Evolutionary conservation across 2,113 vertebrate genomes (phyloP).

Genomic region (Sula dactylatra): DNA sequence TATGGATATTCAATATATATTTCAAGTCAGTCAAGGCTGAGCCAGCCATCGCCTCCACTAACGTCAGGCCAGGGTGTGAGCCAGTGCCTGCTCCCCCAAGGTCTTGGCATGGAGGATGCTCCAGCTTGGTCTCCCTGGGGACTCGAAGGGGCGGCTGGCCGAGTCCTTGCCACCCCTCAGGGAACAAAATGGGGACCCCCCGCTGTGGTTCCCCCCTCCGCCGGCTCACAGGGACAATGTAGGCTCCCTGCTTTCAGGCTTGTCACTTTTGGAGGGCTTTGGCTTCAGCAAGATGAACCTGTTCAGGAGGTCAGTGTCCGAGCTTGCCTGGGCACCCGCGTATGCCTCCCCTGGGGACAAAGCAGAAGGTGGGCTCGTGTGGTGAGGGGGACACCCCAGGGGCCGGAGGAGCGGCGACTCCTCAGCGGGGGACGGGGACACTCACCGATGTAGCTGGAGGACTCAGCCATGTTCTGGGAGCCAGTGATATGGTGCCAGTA

Average conservation of each 20-base stretch:
- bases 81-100: neutral
- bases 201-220: rapidly evolving
- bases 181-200: neutral
- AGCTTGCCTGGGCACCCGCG: conserved; percentile 66
- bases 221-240: conserved; percentile 50
- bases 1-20: conserved; percentile 68
- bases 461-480: conserved; percentile 81
- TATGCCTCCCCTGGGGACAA: conserved; percentile 63
- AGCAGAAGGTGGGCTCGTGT: neutral
- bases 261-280: conserved; percentile 61
- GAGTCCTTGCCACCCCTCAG: neutral
- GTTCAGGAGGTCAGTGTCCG: conserved; percentile 76
- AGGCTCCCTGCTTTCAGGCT: conserved; percentile 52
- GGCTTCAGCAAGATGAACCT: conserved; percentile 79
- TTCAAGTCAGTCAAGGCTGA: conserved; percentile 68
- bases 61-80: neutral
- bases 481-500: conserved; percentile 98
- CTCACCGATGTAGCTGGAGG: conserved; percentile 76
- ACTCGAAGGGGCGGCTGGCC: neutral
- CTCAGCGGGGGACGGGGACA: neutral
- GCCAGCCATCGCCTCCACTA: neutral
- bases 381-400: rapidly evolving
- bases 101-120: neutral
- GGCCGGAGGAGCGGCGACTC: neutral
- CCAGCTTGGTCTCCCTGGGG: neutral